phyloP scores from a whole-genome alignment of 2,888 invertebrate species.

The Phalangium opilio region DNA sequence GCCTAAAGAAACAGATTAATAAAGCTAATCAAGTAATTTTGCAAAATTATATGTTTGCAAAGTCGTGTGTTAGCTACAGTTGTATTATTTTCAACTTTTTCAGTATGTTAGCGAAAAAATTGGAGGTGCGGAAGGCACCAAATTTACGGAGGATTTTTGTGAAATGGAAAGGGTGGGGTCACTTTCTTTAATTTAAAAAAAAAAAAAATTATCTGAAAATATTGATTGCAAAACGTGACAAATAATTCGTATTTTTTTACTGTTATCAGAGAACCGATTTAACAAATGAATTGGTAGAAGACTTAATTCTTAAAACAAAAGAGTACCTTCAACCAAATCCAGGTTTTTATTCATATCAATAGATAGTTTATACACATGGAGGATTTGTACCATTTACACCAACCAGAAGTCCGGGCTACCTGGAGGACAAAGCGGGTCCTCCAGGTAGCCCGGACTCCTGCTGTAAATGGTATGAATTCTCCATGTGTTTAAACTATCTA shows the following conservation, averaged over 20 bases:
- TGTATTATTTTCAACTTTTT: conserved; percentile 31
- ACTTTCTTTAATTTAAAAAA: not conserved
- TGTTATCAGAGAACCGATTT: conserved; percentile 82
- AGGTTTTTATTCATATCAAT: too few relatives aligned
- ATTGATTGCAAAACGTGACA: too few relatives aligned
- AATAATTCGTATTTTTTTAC: not conserved
- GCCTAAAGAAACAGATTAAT: conserved; percentile 97
- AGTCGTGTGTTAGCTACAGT: too few relatives aligned
- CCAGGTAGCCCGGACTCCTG: too few relatives aligned
- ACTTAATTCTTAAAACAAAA: conserved; percentile 88
- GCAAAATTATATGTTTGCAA: too few relatives aligned
- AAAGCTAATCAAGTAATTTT: conserved; percentile 89
- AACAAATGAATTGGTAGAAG: conserved; percentile 90
- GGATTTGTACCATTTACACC: too few relatives aligned
- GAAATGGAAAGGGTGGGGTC: conserved; percentile 92
- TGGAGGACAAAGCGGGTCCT: too few relatives aligned
- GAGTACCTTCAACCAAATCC: conserved; percentile 99
- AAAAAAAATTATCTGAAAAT: not conserved
- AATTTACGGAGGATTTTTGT: conserved; percentile 93
- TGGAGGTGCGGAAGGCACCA: conserved; percentile 99
- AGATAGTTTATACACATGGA: too few relatives aligned
- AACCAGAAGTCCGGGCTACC: too few relatives aligned
- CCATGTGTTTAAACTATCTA: too few relatives aligned
- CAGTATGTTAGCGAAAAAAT: conserved; percentile 99
- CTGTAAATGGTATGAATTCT: too few relatives aligned